phyloP scores from a whole-genome alignment of 2,113 vertebrate genomes.

The Peromyscus californicus region DNA sequence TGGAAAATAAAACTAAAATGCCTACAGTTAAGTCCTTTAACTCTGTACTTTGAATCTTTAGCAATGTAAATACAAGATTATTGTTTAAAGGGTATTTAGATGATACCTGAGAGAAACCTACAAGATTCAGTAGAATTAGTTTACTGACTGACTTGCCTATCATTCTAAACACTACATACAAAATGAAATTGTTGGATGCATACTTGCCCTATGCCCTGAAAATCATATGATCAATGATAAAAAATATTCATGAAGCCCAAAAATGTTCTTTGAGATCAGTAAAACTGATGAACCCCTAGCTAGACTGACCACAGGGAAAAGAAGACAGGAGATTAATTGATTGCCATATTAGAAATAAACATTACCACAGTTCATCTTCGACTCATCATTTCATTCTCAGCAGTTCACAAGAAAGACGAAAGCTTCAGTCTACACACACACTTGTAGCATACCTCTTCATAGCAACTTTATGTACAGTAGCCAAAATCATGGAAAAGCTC shows the following conservation, averaged over 20 bases:
- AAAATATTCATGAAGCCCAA: slow-evolving; percentile 63
- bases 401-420: background rate
- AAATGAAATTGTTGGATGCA: slow-evolving; percentile 61
- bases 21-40: slow-evolving; percentile 43
- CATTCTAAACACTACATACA: slow-evolving; percentile 41
- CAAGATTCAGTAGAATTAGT: slow-evolving; percentile 62
- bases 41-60: slow-evolving; percentile 52
- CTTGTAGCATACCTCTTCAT: background rate
- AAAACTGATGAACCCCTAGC: slow-evolving; percentile 50
- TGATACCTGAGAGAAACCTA: slow-evolving; percentile 39
- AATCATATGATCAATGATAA: slow-evolving; percentile 43
- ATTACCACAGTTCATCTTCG: background rate
- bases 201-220: slow-evolving; percentile 21
- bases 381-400: slow-evolving; percentile 35
- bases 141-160: slow-evolving; percentile 53
- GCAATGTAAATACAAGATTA: slow-evolving; percentile 63
- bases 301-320: background rate
- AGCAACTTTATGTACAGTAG: background rate
- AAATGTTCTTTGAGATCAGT: slow-evolving; percentile 40
- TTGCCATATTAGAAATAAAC: slow-evolving; percentile 47
- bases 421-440: background rate
- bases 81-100: slow-evolving; percentile 66
- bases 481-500: background rate
- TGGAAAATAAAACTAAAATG: slow-evolving; percentile 72
- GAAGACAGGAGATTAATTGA: background rate